phyloP scores from a whole-genome alignment of 2,797 vertebrate species.

The Eulemur albifrons region DNA sequence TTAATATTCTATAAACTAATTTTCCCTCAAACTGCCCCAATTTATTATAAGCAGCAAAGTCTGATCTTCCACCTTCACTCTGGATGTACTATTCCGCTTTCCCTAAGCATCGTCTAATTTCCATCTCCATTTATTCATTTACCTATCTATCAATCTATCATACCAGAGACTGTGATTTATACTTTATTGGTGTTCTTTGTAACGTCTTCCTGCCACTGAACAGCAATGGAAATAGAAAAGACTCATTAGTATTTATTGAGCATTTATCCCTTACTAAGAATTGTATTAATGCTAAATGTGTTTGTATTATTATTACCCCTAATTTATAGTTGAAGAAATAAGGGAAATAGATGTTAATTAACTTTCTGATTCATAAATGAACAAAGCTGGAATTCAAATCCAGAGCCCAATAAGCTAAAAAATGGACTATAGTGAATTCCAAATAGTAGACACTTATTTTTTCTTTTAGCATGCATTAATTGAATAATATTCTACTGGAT shows the following conservation, averaged over 20 bases:
- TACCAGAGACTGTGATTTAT: background rate
- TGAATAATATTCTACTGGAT: background rate
- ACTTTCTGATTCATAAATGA: background rate
- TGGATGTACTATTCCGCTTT: background rate
- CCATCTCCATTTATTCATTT: background rate
- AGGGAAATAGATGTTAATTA: background rate
- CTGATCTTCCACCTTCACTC: background rate
- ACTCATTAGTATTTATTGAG: background rate
- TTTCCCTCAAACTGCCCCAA: background rate
- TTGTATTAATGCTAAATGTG: background rate
- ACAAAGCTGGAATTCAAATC: background rate
- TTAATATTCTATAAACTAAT: background rate
- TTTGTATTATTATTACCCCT: background rate
- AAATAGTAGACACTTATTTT: background rate
- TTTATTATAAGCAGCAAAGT: background rate
- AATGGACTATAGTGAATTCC: background rate
- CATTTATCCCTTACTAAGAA: background rate
- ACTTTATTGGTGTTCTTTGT: background rate
- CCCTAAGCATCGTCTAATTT: background rate
- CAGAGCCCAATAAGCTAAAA: background rate
- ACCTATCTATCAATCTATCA: background rate
- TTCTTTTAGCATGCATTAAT: background rate
- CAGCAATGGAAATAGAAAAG: background rate
- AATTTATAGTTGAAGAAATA: background rate
- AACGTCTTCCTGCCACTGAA: background rate